These are phyloP conservation scores for Sebastes matsubarae DNA, from an alignment of 2,797 vertebrate species.

Conservation along the genomic window DNA sequence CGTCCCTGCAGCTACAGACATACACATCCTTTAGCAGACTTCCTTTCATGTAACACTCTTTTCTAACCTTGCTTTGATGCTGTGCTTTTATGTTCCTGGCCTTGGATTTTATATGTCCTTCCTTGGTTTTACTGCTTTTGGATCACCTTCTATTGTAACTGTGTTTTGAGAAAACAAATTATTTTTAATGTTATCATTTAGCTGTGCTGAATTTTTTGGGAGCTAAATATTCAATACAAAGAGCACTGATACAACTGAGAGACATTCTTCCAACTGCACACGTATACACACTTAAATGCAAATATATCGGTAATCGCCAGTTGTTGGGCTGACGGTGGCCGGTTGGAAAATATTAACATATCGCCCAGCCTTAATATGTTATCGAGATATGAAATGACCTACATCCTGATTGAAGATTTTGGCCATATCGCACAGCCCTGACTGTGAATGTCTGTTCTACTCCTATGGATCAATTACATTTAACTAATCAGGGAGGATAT, in stretches of 20 bases:
- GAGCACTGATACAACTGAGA: conserved; percentile 47
- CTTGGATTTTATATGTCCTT: background rate
- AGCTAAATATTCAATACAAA: conserved; percentile 12
- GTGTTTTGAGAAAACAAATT: background rate
- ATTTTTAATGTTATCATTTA: conserved; percentile 8
- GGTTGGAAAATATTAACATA: too few relatives aligned
- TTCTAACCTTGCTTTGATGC: conserved; percentile 16
- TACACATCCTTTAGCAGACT: conserved; percentile 6
- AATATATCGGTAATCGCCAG: too few relatives aligned
- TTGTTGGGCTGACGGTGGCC: too few relatives aligned
- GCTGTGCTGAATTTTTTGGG: conserved; percentile 1
- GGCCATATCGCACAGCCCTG: too few relatives aligned
- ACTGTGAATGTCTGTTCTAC: too few relatives aligned
- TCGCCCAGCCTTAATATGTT: too few relatives aligned
- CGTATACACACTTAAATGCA: background rate
- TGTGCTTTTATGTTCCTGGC: conserved; percentile 22
- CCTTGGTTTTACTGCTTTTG: background rate
- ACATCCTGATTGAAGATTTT: too few relatives aligned
- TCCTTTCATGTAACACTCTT: conserved; percentile 26
- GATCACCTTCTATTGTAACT: background rate
- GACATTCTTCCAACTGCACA: conserved; percentile 33
- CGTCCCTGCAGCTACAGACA: conserved; percentile 12
- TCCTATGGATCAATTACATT: background rate
- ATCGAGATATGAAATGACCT: too few relatives aligned
- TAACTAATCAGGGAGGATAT: background rate